phyloP scores from a whole-genome alignment of 1,140 invertebrate genomes.

The Stenopsyche tienmushanensis region DNA sequence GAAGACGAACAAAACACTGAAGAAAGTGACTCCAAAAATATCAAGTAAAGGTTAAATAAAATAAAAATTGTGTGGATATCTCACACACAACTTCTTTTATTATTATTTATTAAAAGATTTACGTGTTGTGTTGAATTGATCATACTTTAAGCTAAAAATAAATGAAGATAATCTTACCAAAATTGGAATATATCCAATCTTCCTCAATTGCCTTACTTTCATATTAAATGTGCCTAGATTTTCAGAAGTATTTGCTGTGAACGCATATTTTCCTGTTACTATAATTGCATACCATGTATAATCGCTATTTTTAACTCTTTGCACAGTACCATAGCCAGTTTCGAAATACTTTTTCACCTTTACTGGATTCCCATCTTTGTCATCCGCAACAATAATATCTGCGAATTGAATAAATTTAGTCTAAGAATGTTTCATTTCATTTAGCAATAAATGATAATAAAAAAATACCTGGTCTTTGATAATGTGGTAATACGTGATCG shows the following conservation, averaged over 20 bases:
- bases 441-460: not conserved
- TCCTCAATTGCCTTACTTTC: slow-evolving; percentile 58
- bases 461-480: slow-evolving; percentile 49
- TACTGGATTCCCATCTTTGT: slow-evolving; percentile 45
- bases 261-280: slow-evolving; percentile 48
- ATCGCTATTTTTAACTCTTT: slow-evolving; percentile 1
- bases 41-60: too few relatives aligned
- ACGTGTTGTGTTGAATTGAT: too few relatives aligned
- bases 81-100: too few relatives aligned
- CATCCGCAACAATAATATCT: slow-evolving; percentile 52
- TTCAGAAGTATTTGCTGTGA: slow-evolving; percentile 45
- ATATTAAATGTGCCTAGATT: slow-evolving; percentile 50
- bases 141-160: not conserved
- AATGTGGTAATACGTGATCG: slow-evolving; percentile 61
- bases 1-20: too few relatives aligned
- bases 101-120: too few relatives aligned
- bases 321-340: not conserved
- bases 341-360: slow-evolving; percentile 42
- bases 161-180: slow-evolving; percentile 51
- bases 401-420: slow-evolving; percentile 28
- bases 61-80: too few relatives aligned
- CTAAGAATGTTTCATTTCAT: not conserved
- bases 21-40: too few relatives aligned
- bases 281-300: slow-evolving; percentile 49
- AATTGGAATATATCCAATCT: slow-evolving; percentile 60